Conservation (phyloP, 2,113 vertebrate species). For the Panthera tigris region DNA sequence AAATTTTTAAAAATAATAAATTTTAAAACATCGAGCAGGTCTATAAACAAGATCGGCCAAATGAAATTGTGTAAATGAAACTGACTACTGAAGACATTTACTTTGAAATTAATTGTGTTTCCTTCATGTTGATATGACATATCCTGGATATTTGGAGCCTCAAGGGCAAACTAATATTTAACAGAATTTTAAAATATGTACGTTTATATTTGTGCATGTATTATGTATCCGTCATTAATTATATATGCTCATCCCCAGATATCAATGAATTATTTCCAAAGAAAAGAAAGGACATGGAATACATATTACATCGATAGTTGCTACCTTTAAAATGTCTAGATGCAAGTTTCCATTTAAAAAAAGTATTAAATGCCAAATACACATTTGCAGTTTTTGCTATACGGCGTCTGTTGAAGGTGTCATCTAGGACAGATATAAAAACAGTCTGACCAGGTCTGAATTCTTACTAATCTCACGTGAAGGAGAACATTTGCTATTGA, state of each 20-base stretch:
- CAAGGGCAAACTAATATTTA: neutral
- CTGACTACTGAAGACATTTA: neutral
- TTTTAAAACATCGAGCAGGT: neutral
- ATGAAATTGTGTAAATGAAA: slow-evolving; percentile 24
- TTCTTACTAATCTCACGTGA: slow-evolving; percentile 18
- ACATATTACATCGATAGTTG: neutral
- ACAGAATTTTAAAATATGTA: neutral
- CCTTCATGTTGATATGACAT: slow-evolving; percentile 7
- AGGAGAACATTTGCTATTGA: neutral
- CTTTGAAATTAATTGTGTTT: slow-evolving; percentile 3
- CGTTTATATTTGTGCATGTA: neutral
- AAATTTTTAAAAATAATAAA: neutral
- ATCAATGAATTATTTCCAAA: slow-evolving; percentile 5
- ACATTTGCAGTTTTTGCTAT: neutral
- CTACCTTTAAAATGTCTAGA: slow-evolving; percentile 15
- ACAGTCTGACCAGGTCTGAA: neutral
- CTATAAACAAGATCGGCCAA: neutral
- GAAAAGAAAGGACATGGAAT: slow-evolving; percentile 28
- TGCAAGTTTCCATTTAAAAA: neutral
- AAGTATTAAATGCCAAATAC: slow-evolving; percentile 8
- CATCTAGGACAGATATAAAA: slow-evolving; percentile 4
- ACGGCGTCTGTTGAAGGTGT: neutral
- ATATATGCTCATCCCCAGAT: neutral
- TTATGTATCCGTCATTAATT: neutral
- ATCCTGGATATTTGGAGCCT: neutral